Conservation (phyloP, 2,113 vertebrate species). For the Microcebus murinus region DNA sequence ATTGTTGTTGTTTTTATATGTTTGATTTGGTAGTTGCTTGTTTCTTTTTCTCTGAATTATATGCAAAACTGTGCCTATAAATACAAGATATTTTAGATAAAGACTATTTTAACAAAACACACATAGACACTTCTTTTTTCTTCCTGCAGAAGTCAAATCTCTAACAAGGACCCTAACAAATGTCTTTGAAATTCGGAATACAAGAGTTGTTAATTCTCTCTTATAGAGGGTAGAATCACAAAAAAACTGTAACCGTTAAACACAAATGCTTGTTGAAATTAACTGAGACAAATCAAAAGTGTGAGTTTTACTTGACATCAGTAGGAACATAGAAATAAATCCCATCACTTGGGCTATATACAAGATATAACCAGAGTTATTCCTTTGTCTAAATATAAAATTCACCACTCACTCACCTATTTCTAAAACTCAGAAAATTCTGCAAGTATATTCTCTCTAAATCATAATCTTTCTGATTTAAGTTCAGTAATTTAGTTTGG, state of each 20-base stretch:
- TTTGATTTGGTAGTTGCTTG: background rate
- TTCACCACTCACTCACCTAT: background rate
- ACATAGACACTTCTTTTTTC: background rate
- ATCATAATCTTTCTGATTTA: background rate
- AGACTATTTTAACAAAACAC: background rate
- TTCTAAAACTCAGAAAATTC: conserved; percentile 6
- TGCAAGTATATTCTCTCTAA: background rate
- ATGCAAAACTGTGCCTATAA: background rate
- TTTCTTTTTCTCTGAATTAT: background rate
- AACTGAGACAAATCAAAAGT: background rate
- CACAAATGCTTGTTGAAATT: background rate
- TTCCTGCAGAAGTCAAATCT: background rate
- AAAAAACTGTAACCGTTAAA: background rate
- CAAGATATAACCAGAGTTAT: background rate
- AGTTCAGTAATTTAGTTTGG: background rate
- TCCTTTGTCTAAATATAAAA: background rate
- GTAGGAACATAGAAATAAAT: background rate
- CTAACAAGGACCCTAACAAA: background rate
- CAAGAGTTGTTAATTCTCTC: background rate
- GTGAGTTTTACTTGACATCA: background rate
- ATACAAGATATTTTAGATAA: background rate
- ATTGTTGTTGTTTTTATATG: background rate
- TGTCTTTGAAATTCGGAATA: background rate
- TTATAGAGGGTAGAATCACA: background rate
- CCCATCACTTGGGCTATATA: background rate